Evolutionary conservation across 2,797 vertebrate species (phyloP).

Genomic region (Poeciliopsis presidionis): DNA sequence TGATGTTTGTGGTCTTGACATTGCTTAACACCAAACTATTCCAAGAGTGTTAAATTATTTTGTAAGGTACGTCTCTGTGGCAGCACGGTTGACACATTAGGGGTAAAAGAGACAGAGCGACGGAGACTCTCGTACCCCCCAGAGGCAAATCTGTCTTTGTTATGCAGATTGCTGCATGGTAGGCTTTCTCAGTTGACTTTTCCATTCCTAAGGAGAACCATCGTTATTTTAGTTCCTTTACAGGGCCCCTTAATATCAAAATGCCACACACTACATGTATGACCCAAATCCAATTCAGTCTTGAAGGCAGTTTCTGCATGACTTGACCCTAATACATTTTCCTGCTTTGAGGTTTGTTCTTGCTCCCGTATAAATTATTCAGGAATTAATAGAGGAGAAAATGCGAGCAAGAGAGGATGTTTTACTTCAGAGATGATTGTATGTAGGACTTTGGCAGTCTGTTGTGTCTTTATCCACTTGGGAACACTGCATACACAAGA

Average conservation of each 20-base stretch:
- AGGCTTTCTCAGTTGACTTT: conserved; percentile 43
- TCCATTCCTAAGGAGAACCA: conserved; percentile 44
- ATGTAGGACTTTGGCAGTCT: conserved; percentile 3
- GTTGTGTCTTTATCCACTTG: conserved; percentile 18
- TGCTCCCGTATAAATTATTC: conserved; percentile 71
- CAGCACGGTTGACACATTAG: conserved; percentile 52
- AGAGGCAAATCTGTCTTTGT: conserved; percentile 63
- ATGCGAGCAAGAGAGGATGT: conserved; percentile 43
- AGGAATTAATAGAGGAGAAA: conserved; percentile 72
- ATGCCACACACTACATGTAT: conserved; percentile 48
- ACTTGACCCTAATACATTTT: conserved; percentile 75
- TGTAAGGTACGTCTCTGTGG: conserved; percentile 31
- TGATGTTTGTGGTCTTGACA: neutral
- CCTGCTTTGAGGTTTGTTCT: conserved; percentile 64
- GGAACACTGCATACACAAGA: conserved; percentile 25
- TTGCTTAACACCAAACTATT: neutral
- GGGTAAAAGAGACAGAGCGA: conserved; percentile 26
- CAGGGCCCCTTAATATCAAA: conserved; percentile 45
- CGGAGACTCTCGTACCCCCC: conserved; percentile 43
- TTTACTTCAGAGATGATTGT: conserved; percentile 46
- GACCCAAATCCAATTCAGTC: conserved; percentile 62
- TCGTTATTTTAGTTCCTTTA: conserved; percentile 50
- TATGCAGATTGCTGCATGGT: conserved; percentile 66
- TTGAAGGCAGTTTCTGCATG: conserved; percentile 54
- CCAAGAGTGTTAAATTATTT: conserved; percentile 6